Evolutionary conservation across 1,140 invertebrate species (phyloP).

Genomic region (Neodiprion virginianus): DNA sequence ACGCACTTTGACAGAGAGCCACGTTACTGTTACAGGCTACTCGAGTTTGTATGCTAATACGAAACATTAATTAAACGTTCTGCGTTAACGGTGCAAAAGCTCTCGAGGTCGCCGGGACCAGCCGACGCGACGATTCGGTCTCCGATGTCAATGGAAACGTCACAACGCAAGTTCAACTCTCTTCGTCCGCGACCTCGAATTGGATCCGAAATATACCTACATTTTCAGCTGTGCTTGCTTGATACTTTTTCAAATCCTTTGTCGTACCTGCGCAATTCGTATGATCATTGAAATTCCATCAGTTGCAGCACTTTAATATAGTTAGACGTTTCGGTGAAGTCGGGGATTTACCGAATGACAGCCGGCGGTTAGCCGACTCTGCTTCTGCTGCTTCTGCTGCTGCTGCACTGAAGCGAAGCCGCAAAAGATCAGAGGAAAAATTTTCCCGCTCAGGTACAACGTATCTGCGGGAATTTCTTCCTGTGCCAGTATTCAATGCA

Average conservation of each 20-base stretch:
- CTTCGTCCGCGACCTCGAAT: too few species aligned
- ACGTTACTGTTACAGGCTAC: conserved; percentile 35
- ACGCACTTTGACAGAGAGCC: conserved; percentile 13
- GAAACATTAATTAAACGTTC: conserved; percentile 45
- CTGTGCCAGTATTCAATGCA: not conserved
- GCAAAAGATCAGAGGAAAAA: conserved; percentile 61
- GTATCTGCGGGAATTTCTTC: conserved; percentile 22
- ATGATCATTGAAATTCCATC: too few species aligned
- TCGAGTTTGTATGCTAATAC: conserved; percentile 47
- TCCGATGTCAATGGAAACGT: too few species aligned
- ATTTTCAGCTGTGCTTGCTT: not conserved
- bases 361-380: conserved; percentile 30
- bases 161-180: too few species aligned
- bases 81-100: conserved; percentile 19
- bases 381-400: too few species aligned
- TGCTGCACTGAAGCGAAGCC: conserved; percentile 46
- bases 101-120: not conserved
- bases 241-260: not conserved
- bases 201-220: too few species aligned
- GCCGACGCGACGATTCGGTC: not conserved
- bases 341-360: conserved; percentile 32
- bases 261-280: too few species aligned
- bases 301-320: not conserved
- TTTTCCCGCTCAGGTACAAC: conserved; percentile 41
- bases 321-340: not conserved